These are phyloP conservation scores for Onthophagus sagittarius DNA, from an alignment of 2,888 invertebrate species.

Conservation along the genomic window DNA sequence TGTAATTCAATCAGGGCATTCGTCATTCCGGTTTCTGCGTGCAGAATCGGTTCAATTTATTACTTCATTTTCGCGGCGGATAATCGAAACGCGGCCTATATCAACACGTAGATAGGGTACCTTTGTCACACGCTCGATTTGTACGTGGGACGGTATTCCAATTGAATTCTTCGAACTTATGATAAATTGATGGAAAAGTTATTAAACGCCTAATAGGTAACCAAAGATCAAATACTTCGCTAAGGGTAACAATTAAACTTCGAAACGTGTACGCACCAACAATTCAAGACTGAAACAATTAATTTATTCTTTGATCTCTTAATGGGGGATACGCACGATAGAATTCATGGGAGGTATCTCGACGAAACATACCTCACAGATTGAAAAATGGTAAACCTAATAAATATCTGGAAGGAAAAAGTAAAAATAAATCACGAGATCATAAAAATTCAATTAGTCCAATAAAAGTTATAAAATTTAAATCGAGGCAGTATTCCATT, in stretches of 20 bases:
- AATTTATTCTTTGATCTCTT: not conserved
- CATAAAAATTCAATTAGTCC: not conserved
- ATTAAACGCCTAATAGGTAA: not conserved
- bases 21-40: constrained; percentile 1
- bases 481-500: too few relatives aligned
- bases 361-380: not conserved
- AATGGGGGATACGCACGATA: not conserved
- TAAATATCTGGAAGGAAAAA: not conserved
- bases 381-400: not conserved
- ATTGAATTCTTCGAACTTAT: not conserved
- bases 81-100: not conserved
- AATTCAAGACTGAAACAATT: not conserved
- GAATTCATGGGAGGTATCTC: not conserved
- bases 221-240: not conserved
- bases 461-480: not conserved
- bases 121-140: not conserved
- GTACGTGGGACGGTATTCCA: not conserved
- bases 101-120: not conserved
- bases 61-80: constrained; percentile 5
- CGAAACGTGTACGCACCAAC: too few relatives aligned
- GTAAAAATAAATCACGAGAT: not conserved
- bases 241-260: too few relatives aligned
- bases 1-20: constrained; percentile 11
- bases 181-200: not conserved
- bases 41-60: constrained; percentile 4